Evolutionary conservation across 2,888 invertebrate species (phyloP).

Genomic region (Pediacus dermestoides): DNA sequence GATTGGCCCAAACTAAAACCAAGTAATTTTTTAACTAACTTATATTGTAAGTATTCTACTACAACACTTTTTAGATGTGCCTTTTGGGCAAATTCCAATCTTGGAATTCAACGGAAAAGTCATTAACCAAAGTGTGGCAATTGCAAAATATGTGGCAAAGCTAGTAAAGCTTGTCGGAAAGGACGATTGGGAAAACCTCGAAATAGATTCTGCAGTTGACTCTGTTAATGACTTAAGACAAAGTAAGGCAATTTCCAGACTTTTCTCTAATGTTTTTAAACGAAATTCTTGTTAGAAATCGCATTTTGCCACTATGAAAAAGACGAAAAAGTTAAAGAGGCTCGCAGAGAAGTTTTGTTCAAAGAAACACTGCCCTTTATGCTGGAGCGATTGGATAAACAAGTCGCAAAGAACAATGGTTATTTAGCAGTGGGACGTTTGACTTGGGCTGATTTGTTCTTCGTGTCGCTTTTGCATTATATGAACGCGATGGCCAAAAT

Average conservation of each 20-base stretch:
- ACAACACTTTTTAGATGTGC: slow-evolving; percentile 48
- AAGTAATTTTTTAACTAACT: too few relatives aligned
- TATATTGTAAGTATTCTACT: too few relatives aligned
- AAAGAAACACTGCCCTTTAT: slow-evolving; percentile 57
- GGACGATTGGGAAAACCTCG: slow-evolving; percentile 57
- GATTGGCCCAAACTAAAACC: slow-evolving; percentile 41
- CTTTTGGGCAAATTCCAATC: slow-evolving; percentile 63
- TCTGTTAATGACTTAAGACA: slow-evolving; percentile 58
- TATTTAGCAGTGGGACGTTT: slow-evolving; percentile 55
- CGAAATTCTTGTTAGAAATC: slow-evolving; percentile 51
- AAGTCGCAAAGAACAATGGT: slow-evolving; percentile 59
- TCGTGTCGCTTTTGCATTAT: slow-evolving; percentile 59
- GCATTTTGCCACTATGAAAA: slow-evolving; percentile 55
- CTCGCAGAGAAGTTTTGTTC: slow-evolving; percentile 51
- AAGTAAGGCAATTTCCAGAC: too few relatives aligned
- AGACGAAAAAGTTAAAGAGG: slow-evolving; percentile 53
- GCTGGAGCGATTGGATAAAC: slow-evolving; percentile 56
- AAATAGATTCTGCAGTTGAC: slow-evolving; percentile 62
- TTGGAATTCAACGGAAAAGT: slow-evolving; percentile 63
- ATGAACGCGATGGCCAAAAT: slow-evolving; percentile 45
- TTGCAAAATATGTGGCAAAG: slow-evolving; percentile 61
- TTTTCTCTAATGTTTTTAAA: too few relatives aligned
- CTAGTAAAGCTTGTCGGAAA: slow-evolving; percentile 59
- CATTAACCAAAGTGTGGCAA: slow-evolving; percentile 59
- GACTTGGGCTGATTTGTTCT: slow-evolving; percentile 64